Conservation (phyloP, 2,113 vertebrate genomes). For the western clawed frog (Xenopus tropicalis) region DNA sequence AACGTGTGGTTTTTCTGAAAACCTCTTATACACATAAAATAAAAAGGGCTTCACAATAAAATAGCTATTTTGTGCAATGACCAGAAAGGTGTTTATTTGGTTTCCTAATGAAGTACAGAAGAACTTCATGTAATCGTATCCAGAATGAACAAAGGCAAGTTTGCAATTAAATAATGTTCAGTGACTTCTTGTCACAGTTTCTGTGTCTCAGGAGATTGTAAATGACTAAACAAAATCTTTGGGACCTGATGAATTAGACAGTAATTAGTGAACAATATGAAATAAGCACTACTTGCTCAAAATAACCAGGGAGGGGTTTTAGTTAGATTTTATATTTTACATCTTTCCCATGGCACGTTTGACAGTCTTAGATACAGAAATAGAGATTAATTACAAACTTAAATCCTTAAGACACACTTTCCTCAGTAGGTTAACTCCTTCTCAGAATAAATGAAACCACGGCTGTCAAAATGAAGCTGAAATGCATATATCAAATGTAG, state of each 20-base stretch:
- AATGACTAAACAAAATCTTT: slow-evolving; percentile 13
- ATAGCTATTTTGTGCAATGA: too few relatives aligned
- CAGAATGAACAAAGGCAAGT: too few relatives aligned
- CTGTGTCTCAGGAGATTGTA: background rate
- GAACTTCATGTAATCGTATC: too few relatives aligned
- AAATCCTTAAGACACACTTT: slow-evolving; percentile 27
- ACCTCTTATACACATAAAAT: too few relatives aligned
- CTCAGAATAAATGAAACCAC: slow-evolving; percentile 27
- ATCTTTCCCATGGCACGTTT: slow-evolving; percentile 11
- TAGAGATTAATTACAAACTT: slow-evolving; percentile 36
- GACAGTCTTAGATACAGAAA: slow-evolving; percentile 15
- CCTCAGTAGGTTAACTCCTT: slow-evolving; percentile 29
- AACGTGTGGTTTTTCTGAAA: too few relatives aligned
- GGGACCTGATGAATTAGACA: slow-evolving; percentile 26
- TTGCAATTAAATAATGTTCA: too few relatives aligned
- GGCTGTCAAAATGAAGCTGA: slow-evolving; percentile 24
- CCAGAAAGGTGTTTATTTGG: too few relatives aligned
- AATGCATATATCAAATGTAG: too few relatives aligned
- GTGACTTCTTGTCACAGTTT: too few relatives aligned
- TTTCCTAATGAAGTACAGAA: too few relatives aligned
- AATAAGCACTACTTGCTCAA: slow-evolving; percentile 32
- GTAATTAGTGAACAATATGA: slow-evolving; percentile 17
- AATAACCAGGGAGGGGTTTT: slow-evolving; percentile 12
- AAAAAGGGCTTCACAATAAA: too few relatives aligned
- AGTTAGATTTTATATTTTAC: slow-evolving; percentile 29